Evolutionary conservation across 2,888 invertebrate species (phyloP), one percentile per base, ranked within the genome.

Genomic region (Epicampocera succincta): DNA sequence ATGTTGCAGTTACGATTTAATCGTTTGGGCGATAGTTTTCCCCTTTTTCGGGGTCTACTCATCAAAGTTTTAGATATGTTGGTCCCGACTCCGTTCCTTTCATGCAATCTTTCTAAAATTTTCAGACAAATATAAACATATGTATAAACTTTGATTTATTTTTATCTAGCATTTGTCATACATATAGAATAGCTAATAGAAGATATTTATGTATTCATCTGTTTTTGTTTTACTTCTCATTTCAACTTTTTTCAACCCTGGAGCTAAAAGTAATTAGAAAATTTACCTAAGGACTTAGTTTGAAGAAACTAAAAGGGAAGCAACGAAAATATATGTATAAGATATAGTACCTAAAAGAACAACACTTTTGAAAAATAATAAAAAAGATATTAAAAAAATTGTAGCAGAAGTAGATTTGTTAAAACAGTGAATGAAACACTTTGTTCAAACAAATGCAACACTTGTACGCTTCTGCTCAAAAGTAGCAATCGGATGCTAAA

Each of bases 181-280:
- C n/a, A n/a, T n/a, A n/a, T n/a, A n/a, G n/a, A n/a, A n/a, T n/a
- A n/a, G n/a, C n/a, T 40, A n/a, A 11, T 21, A 21, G 6, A 29
- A 8, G 52, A n/a, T 19, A 50, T 73, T 12, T 44, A 72, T 17
- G 38, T 17, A 0, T 1, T 13, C 11, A n/a, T 29, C 29, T 17
- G 42, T 19, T 69, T 54, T 46, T 48, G 3, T 38, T 48, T 11
- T 17, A 54, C 21, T 50, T 68, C 44, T 52, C n/a, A 48, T 68
- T 69, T 54, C 44, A 50, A 60, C 19, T 21, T 46, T 54, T 68
- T 40, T 56, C 66, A 38, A 52, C 52, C 71, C 52, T 19, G 17
- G 71, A 76, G 76, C 71, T 25, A 48, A 75, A 80, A 80, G 76
- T 80, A 80, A 80, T 80, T 80, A 80, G 65, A 80, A 80, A 80